These are phyloP conservation scores for Tichodroma muraria DNA, from an alignment of 2,113 vertebrate genomes.

Conservation along the genomic window DNA sequence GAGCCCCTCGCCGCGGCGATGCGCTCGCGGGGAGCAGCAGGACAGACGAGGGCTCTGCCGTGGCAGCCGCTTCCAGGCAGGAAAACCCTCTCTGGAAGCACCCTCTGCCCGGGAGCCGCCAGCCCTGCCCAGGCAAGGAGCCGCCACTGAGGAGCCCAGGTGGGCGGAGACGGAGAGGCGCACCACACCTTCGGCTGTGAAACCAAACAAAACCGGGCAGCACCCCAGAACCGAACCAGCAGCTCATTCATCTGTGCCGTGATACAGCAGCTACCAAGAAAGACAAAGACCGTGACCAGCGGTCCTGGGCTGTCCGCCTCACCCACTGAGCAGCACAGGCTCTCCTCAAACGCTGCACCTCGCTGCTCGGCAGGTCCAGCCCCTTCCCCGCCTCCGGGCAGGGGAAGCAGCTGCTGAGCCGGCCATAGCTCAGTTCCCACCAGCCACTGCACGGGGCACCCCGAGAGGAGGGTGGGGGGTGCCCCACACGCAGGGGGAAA, in stretches of 20 bases:
- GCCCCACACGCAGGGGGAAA: neutral
- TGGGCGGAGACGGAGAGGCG: fast-evolving
- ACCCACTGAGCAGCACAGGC: neutral
- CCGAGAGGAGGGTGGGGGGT: neutral
- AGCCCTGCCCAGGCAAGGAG: neutral
- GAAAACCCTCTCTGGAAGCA: neutral
- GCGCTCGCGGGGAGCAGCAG: neutral
- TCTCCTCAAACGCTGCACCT: neutral
- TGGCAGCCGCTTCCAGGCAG: fast-evolving
- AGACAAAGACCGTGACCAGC: neutral
- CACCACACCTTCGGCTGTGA: neutral
- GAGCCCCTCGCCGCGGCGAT: fast-evolving
- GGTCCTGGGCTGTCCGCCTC: too few relatives aligned
- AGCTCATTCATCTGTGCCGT: fast-evolving
- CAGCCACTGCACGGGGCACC: neutral
- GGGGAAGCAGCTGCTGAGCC: neutral
- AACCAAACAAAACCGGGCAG: fast-evolving
- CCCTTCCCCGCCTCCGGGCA: fast-evolving
- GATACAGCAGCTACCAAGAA: neutral
- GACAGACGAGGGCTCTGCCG: fast-evolving
- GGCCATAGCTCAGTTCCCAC: neutral
- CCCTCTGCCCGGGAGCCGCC: fast-evolving
- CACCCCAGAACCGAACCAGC: fast-evolving
- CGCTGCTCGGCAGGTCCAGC: fast-evolving
- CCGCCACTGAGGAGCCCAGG: neutral